A percentile compares a stretch with the other conserved stretches of the same genome.
Conservation (phyloP, 2,113 vertebrate genomes). For the Ameiurus melas region DNA sequence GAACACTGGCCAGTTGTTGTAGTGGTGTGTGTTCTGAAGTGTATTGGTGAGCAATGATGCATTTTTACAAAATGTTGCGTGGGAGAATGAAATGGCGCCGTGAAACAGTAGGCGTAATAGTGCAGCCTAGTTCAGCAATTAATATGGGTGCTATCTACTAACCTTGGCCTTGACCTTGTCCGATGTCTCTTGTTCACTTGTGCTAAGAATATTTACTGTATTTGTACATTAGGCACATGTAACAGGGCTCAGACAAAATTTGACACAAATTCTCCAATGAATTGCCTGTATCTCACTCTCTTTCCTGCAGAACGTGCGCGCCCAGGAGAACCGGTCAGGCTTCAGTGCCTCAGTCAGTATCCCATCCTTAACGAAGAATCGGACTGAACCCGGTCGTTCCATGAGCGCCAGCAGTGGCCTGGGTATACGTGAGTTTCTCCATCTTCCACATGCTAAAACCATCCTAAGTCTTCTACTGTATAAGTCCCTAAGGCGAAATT, state of each 20-base stretch:
- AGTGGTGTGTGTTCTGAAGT: neutral
- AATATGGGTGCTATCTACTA: neutral
- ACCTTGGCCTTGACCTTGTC: neutral
- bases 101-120: neutral
- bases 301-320: conserved; percentile 84
- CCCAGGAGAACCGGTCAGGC: conserved; percentile 88
- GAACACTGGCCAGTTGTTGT: neutral
- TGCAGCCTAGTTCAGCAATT: neutral
- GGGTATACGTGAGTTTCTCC: conserved; percentile 84
- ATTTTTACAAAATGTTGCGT: neutral
- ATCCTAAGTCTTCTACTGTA: neutral
- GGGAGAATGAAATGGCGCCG: neutral
- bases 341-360: conserved; percentile 99
- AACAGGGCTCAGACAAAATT: neutral
- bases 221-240: neutral
- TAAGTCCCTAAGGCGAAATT: neutral
- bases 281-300: conserved; percentile 26
- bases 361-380: conserved; percentile 92
- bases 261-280: neutral
- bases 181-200: neutral
- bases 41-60: neutral
- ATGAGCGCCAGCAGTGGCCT: conserved; percentile 98
- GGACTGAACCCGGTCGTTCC: conserved; percentile 90
- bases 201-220: neutral
- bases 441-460: no score